These are phyloP conservation scores for Orchesella cincta DNA, from an alignment of 1,140 invertebrate genomes.

Conservation along the genomic window DNA sequence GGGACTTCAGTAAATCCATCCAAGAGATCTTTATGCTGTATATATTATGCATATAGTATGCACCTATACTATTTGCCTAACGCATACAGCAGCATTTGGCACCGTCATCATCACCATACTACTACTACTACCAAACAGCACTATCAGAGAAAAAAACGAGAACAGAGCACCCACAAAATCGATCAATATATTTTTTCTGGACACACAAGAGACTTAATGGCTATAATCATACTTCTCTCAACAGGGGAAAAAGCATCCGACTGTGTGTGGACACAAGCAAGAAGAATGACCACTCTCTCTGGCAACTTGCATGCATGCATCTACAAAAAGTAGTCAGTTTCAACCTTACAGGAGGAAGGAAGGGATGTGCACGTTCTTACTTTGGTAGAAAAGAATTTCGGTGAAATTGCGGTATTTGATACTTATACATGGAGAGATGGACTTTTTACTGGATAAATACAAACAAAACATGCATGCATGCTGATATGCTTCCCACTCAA, in stretches of 20 bases:
- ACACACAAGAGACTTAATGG: conserved; percentile 52
- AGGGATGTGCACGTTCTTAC: no score
- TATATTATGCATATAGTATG: conserved; percentile 5
- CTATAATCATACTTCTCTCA: conserved; percentile 51
- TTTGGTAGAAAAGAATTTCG: no score
- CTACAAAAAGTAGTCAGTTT: no score
- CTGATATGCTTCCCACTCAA: no score
- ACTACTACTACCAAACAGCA: not conserved
- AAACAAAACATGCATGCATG: no score
- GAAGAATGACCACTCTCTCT: not conserved
- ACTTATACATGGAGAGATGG: no score
- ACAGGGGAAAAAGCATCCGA: conserved; percentile 49
- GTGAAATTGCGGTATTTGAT: no score
- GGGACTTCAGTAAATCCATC: no score
- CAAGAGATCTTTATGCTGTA: no score
- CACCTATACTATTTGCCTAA: not conserved
- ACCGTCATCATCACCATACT: conserved; percentile 4
- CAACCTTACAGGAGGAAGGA: no score
- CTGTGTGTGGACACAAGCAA: conserved; percentile 14
- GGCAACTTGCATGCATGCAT: no score
- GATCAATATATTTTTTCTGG: conserved; percentile 50
- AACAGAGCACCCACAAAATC: conserved; percentile 41
- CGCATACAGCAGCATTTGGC: conserved; percentile 15
- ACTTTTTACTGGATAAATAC: no score
- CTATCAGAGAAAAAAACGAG: conserved; percentile 1